phyloP scores from a whole-genome alignment of 2,888 invertebrate genomes.

The Monopis laevigella region DNA sequence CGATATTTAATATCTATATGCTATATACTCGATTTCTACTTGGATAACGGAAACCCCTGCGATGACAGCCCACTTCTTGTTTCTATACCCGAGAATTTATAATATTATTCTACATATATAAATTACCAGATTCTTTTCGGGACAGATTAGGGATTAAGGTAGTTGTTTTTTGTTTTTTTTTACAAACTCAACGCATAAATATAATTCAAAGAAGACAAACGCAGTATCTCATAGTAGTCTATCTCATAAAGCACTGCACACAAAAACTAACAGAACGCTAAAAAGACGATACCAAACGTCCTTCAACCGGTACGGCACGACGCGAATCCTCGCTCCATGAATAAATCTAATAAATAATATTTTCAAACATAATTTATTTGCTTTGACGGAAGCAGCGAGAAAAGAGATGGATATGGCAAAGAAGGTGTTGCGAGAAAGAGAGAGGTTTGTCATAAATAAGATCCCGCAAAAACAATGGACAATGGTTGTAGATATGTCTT shows the following conservation, averaged over 20 bases:
- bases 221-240: background rate
- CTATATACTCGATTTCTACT: no score
- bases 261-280: background rate
- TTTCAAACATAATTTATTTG: constrained; percentile 61
- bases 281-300: constrained; percentile 33
- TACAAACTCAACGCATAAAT: background rate
- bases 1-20: no score
- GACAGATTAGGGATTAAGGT: no score
- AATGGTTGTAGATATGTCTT: constrained; percentile 66
- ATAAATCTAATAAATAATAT: constrained; percentile 67
- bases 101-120: no score
- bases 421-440: constrained; percentile 27
- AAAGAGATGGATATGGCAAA: constrained; percentile 28
- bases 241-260: background rate
- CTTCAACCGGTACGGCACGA: constrained; percentile 57
- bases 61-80: no score
- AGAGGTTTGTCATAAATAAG: constrained; percentile 64
- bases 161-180: background rate
- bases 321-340: constrained; percentile 42
- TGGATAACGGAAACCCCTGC: no score
- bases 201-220: background rate
- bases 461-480: constrained; percentile 64
- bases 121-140: no score
- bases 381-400: constrained; percentile 51
- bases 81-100: no score